Conservation (phyloP, 1,140 invertebrate species). For the Pseudobourletiella spinata region DNA sequence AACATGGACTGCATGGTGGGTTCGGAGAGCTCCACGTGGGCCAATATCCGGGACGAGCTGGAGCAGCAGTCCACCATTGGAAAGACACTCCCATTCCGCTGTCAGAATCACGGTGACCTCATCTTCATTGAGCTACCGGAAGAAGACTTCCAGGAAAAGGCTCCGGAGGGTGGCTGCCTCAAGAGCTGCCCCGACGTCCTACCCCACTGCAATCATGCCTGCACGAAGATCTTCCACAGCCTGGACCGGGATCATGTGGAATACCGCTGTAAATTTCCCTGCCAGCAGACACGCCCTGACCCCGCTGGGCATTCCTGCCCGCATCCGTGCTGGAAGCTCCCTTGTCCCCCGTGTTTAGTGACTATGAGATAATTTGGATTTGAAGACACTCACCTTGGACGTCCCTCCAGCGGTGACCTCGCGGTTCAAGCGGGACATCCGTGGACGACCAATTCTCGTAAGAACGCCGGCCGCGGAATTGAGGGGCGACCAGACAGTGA, state of each 20-base stretch:
- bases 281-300: not conserved
- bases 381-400: too few species aligned
- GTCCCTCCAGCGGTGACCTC: too few species aligned
- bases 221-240: conserved; percentile 24
- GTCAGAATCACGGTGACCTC: conserved; percentile 17
- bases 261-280: conserved; percentile 18
- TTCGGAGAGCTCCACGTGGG: conserved; percentile 22
- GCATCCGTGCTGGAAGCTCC: not conserved
- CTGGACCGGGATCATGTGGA: conserved; percentile 24
- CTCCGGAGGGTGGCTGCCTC: conserved; percentile 28
- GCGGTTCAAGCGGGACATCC: too few species aligned
- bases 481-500: too few species aligned
- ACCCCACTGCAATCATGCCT: conserved; percentile 19
- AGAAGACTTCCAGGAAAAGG: conserved; percentile 18
- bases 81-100: conserved; percentile 37
- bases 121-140: not conserved
- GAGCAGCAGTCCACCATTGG: conserved; percentile 28
- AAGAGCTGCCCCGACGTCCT: conserved; percentile 22
- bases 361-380: too few species aligned
- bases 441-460: too few species aligned
- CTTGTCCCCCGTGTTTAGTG: conserved; percentile 9
- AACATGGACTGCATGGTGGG: conserved; percentile 54
- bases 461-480: too few species aligned
- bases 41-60: conserved; percentile 19
- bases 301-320: conserved; percentile 4